Evolutionary conservation across 1,140 invertebrate species (phyloP).

Genomic region (Drosophila novamexicana): DNA sequence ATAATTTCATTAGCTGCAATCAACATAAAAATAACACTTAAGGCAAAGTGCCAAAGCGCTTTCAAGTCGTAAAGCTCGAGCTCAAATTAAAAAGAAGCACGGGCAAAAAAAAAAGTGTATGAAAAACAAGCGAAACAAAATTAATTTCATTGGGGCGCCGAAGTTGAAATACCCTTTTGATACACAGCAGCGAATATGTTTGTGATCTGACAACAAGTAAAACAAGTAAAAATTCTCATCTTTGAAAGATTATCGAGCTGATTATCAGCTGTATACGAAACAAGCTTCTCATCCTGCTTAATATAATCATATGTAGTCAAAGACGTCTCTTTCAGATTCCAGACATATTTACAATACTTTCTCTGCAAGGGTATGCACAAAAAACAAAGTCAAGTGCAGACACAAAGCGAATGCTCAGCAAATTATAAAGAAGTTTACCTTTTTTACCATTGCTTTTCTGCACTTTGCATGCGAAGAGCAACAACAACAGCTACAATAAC

Average conservation of each 20-base stretch:
- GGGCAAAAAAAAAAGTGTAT: conserved; percentile 8
- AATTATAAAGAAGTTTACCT: conserved; percentile 76
- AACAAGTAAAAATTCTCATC: no score
- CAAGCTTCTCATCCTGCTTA: not conserved
- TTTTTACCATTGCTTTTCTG: conserved; percentile 40
- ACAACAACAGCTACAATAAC: conserved; percentile 27
- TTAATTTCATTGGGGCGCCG: no score
- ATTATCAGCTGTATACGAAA: no score
- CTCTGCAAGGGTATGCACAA: not conserved
- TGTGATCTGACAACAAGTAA: no score
- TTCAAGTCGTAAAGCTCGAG: conserved; percentile 75
- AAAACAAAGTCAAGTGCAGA: conserved; percentile 12
- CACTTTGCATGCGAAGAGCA: conserved; percentile 61
- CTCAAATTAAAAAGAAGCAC: conserved; percentile 63
- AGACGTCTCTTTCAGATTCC: not conserved
- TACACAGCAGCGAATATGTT: no score
- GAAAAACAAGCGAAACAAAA: not conserved
- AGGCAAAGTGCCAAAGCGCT: conserved; percentile 70
- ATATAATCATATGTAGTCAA: not conserved
- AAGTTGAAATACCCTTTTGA: not conserved
- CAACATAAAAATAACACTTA: conserved; percentile 81
- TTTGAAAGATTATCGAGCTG: no score
- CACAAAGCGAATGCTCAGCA: conserved; percentile 45
- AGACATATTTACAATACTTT: not conserved
- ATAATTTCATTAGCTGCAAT: conserved; percentile 82